Percentiles rank a stretch among this genome's conserved stretches.
These are phyloP conservation scores for Brachylomia viminalis DNA, from an alignment of 2,888 invertebrate genomes.

Conservation along the genomic window DNA sequence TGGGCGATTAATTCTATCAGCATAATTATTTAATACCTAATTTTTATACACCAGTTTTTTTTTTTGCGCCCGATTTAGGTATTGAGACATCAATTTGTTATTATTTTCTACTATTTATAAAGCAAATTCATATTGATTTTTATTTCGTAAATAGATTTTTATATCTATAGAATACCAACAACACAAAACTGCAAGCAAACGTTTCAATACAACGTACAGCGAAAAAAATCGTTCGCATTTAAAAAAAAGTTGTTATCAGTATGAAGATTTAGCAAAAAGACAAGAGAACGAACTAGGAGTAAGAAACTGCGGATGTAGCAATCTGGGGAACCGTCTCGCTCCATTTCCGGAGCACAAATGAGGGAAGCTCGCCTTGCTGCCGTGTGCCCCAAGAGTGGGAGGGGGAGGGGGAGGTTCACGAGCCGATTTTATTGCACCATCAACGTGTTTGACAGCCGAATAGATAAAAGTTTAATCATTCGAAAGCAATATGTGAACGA, in stretches of 20 bases:
- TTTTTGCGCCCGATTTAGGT: background rate
- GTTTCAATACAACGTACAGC: background rate
- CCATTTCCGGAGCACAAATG: slow-evolving; percentile 74
- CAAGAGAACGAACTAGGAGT: slow-evolving; percentile 38
- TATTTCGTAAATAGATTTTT: background rate
- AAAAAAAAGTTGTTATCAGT: slow-evolving; percentile 27
- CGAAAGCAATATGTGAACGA: slow-evolving; percentile 35
- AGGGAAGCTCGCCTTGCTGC: slow-evolving; percentile 52
- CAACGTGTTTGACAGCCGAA: slow-evolving; percentile 55
- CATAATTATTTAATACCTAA: background rate
- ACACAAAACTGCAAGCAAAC: background rate
- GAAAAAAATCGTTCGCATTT: background rate
- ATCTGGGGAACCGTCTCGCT: slow-evolving; percentile 68
- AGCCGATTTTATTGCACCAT: slow-evolving; percentile 63
- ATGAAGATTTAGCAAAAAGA: slow-evolving; percentile 47
- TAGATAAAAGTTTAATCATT: slow-evolving; percentile 59
- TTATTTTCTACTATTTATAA: background rate
- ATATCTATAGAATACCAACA: background rate
- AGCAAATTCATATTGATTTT: background rate
- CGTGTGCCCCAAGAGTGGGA: slow-evolving; percentile 21
- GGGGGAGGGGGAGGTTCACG: slow-evolving; percentile 2
- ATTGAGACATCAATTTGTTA: background rate
- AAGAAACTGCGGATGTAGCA: slow-evolving; percentile 66
- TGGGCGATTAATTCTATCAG: background rate
- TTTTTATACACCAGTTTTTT: background rate